These are phyloP conservation scores for Himalopsyche anomala DNA, from an alignment of 2,888 invertebrate genomes.

Conservation along the genomic window DNA sequence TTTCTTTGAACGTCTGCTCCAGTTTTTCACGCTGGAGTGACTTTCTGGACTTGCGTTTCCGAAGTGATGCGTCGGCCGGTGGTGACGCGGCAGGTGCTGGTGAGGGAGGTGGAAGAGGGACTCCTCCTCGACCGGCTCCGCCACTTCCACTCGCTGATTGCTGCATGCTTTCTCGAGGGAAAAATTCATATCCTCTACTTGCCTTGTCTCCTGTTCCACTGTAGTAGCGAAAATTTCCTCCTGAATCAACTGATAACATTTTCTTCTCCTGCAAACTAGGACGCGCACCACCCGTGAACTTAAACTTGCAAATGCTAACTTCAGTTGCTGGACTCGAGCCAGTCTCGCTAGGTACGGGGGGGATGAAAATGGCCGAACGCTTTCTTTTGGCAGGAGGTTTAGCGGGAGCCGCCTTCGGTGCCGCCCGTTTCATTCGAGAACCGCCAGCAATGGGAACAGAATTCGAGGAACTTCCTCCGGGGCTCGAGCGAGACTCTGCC, in stretches of 20 bases:
- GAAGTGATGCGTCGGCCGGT: slow-evolving; percentile 74
- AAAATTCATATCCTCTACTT: slow-evolving; percentile 86
- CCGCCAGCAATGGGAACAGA: slow-evolving; percentile 47
- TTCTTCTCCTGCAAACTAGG: slow-evolving; percentile 94
- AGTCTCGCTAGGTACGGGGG: slow-evolving; percentile 85
- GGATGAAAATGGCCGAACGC: slow-evolving; percentile 89
- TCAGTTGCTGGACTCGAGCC: slow-evolving; percentile 87
- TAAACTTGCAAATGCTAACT: slow-evolving; percentile 94
- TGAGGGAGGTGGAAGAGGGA: slow-evolving; percentile 67
- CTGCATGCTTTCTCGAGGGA: slow-evolving; percentile 83
- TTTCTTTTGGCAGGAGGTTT: slow-evolving; percentile 81
- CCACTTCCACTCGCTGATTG: slow-evolving; percentile 72
- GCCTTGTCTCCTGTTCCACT: slow-evolving; percentile 90
- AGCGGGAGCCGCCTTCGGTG: slow-evolving; percentile 67
- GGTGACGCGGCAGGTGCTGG: slow-evolving; percentile 66
- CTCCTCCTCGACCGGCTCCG: slow-evolving; percentile 67
- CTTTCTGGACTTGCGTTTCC: slow-evolving; percentile 86
- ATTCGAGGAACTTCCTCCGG: slow-evolving; percentile 73
- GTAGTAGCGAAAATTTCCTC: slow-evolving; percentile 92
- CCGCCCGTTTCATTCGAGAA: slow-evolving; percentile 72
- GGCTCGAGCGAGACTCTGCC: slow-evolving; percentile 70
- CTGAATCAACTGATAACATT: slow-evolving; percentile 92
- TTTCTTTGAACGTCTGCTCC: slow-evolving; percentile 94
- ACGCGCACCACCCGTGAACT: slow-evolving; percentile 93
- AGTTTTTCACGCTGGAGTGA: slow-evolving; percentile 91